phyloP scores from a whole-genome alignment of 1,140 invertebrate genomes.

The Telenomus remus region DNA sequence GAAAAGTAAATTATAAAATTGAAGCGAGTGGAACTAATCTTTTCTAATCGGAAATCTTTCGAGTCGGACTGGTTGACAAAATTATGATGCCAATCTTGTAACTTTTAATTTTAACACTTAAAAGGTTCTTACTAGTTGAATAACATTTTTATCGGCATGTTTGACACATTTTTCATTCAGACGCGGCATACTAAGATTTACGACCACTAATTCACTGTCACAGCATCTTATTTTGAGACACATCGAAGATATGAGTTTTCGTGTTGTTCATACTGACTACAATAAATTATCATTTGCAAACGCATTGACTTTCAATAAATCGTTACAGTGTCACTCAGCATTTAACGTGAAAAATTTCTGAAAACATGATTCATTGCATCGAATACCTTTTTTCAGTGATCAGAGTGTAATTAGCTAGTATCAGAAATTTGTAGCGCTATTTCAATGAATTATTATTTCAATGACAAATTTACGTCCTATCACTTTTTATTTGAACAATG shows the following conservation, averaged over 20 bases:
- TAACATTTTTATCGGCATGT: constrained; percentile 8
- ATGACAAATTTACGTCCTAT: too few relatives aligned
- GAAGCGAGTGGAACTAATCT: constrained; percentile 31
- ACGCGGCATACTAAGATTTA: not conserved
- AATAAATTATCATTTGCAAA: constrained; percentile 29
- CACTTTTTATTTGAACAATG: too few relatives aligned
- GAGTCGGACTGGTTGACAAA: not conserved
- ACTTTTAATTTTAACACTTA: not conserved
- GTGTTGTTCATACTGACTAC: constrained; percentile 11
- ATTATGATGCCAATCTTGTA: not conserved
- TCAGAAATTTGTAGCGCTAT: too few relatives aligned
- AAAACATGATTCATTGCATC: constrained; percentile 31
- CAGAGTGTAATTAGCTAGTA: not conserved
- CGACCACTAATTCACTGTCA: not conserved
- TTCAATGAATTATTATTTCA: too few relatives aligned
- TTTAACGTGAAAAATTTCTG: constrained; percentile 16
- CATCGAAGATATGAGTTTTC: not conserved
- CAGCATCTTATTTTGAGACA: not conserved
- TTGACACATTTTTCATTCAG: constrained; percentile 17
- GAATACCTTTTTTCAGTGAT: constrained; percentile 19
- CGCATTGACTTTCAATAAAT: constrained; percentile 34
- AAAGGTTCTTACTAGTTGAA: too few relatives aligned
- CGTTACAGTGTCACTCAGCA: constrained; percentile 26
- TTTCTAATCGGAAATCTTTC: constrained; percentile 25
- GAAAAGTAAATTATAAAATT: constrained; percentile 46